phyloP scores from a whole-genome alignment of 2,888 invertebrate species.

The Macaria notata region DNA sequence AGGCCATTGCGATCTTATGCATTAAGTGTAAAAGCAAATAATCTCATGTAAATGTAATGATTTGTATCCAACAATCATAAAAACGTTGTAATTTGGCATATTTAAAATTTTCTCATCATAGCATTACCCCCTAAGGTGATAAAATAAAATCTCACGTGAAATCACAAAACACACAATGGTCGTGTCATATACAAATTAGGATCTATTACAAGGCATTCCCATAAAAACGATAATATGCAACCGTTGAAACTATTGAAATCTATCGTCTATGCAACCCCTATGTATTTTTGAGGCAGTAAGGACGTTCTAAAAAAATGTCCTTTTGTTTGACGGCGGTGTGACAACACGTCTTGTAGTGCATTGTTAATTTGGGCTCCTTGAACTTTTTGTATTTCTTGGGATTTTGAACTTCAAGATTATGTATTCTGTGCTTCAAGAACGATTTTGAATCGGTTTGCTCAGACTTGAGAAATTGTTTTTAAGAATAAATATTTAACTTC shows the following conservation, averaged over 20 bases:
- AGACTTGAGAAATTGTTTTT: too few species aligned
- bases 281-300: slow-evolving; percentile 22
- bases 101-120: not conserved
- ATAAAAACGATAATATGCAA: slow-evolving; percentile 32
- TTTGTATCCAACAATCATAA: too few species aligned
- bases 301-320: slow-evolving; percentile 4
- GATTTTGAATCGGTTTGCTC: too few species aligned
- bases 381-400: too few species aligned
- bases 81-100: too few species aligned
- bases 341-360: not conserved
- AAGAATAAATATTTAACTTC: too few species aligned
- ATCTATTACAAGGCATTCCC: slow-evolving; percentile 30
- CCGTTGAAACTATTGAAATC: slow-evolving; percentile 57
- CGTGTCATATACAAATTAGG: slow-evolving; percentile 45
- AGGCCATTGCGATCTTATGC: too few species aligned
- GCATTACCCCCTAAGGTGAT: slow-evolving; percentile 15
- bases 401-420: too few species aligned
- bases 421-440: too few species aligned
- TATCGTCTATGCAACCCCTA: slow-evolving; percentile 44
- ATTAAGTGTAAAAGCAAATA: too few species aligned
- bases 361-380: too few species aligned
- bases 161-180: slow-evolving; percentile 28
- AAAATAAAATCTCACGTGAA: slow-evolving; percentile 44
- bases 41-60: too few species aligned
- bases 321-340: not conserved